Conservation (phyloP, 2,797 vertebrate genomes). For the Threskiornis aethiopicus region DNA sequence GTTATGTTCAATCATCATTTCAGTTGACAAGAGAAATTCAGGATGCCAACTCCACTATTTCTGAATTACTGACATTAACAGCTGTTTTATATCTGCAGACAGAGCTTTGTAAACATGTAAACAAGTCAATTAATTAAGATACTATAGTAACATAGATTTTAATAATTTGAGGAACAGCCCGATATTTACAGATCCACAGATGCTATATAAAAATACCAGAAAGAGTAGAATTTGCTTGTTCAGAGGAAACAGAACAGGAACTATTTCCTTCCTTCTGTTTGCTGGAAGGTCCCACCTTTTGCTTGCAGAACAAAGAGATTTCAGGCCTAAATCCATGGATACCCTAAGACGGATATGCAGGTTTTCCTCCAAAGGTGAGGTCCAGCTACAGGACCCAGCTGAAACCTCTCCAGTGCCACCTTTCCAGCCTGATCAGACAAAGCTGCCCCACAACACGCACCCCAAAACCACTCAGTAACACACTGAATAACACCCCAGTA, state of each 20-base stretch:
- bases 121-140: background rate
- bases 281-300: background rate
- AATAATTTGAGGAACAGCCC: background rate
- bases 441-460: background rate
- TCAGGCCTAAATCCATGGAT: background rate
- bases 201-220: background rate
- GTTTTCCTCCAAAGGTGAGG: background rate
- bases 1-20: background rate
- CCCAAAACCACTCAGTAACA: accelerated
- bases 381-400: background rate
- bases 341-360: accelerated
- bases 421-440: background rate
- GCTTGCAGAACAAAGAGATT: background rate
- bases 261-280: background rate
- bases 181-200: background rate
- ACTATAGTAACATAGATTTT: background rate
- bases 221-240: background rate
- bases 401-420: background rate
- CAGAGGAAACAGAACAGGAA: background rate
- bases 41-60: background rate
- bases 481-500: accelerated
- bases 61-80: background rate
- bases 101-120: background rate
- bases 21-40: background rate
- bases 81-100: background rate